A percentile compares a stretch with the other conserved stretches of the same genome.
Conservation (phyloP, 2,113 vertebrate genomes). For the Chionodraco myersi region DNA sequence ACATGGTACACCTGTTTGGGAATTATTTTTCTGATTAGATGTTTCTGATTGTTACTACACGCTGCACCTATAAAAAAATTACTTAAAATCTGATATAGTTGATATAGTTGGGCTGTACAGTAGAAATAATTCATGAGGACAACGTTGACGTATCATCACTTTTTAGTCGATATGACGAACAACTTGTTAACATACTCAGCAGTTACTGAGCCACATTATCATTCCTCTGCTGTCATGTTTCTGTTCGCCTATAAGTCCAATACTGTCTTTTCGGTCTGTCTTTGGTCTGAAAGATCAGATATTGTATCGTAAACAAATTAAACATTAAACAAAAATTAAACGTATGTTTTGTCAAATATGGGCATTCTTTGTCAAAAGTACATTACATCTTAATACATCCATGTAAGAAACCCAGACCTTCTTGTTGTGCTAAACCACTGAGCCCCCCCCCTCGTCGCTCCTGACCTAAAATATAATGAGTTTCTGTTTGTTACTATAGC, state of each 20-base stretch:
- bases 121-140: neutral
- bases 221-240: neutral
- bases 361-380: too few species aligned
- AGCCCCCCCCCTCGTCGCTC: conserved; percentile 4
- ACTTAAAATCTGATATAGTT: too few species aligned
- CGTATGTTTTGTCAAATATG: too few species aligned
- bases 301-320: too few species aligned
- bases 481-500: conserved; percentile 46
- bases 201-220: neutral
- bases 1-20: too few species aligned
- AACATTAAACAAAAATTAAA: too few species aligned
- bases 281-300: too few species aligned
- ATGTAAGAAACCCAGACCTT: conserved; percentile 5
- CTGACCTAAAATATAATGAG: conserved; percentile 34
- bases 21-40: too few species aligned
- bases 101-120: too few species aligned
- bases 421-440: conserved; percentile 23
- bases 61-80: too few species aligned
- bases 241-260: neutral
- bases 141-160: neutral
- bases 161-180: neutral
- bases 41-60: too few species aligned
- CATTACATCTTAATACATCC: conserved; percentile 8
- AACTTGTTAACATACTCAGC: neutral
- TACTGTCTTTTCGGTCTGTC: too few species aligned